Base-by-base conservation (phyloP, 2,797 vertebrate genomes). In the Sarcophilus harrisii region DNA sequence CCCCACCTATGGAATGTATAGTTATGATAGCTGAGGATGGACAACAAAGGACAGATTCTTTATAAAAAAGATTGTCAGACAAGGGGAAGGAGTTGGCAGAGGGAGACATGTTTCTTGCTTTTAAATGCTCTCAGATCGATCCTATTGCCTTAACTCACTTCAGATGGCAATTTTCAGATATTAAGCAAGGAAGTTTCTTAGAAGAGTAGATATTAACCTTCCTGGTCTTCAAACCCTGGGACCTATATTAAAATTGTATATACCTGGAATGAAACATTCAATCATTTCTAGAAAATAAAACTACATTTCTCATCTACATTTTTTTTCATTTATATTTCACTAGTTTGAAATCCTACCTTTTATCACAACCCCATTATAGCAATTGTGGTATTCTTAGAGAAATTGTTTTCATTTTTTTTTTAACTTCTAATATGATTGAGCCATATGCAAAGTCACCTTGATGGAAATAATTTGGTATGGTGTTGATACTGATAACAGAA, bases 401-500 rank as follows among this genome's bases (percentile, higher is more conserved):
- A 95, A 55, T 95, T 90, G 8, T 92, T 92, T 81, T 45, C 94
- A 3, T 30, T 29, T 58, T 89, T 92, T 66, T 60, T 92, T 81
- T 81, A 81, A 81, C 28, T 81, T 45, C 81, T 92, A 62, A 95
- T 94, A 93, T 9, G 92, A 28, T 90, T 94, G 91, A 95, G 94
- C 16, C 58, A 52, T 49, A 58, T n/a, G 94, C 49, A 95, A 90
- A 90, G 92, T 21, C 94, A 92, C 13, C 0, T 90, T 92, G 5
- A 27, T 16, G 54, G 94, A 94, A 96, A 92, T 58, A 49, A 90
- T 92, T 95, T 96, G 54, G 52, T 45, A 1, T 96, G 94, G 93
- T 97, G 97, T 98, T 98, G 93, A 81, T 96, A 94, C 92, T 95
- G 94, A 95, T 91, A 94, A 95, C 18, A 93, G 95, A 91, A 2